These are phyloP conservation scores for Hemicordylus capensis DNA, from an alignment of 2,113 vertebrate genomes.

Conservation along the genomic window DNA sequence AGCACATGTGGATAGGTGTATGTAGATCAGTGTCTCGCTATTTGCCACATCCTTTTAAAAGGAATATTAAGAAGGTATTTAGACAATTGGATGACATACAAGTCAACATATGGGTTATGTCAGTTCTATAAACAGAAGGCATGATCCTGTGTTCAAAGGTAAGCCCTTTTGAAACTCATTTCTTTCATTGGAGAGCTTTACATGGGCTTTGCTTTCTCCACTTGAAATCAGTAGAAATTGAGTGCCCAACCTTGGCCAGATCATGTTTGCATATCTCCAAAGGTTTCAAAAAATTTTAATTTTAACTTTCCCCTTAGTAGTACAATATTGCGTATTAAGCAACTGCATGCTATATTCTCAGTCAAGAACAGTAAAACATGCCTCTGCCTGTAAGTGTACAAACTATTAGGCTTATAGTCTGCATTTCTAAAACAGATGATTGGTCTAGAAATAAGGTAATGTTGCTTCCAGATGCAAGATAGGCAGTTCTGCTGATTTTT, in stretches of 20 bases:
- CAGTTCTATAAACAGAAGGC: not conserved
- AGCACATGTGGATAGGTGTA: not conserved
- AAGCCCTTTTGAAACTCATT: not conserved
- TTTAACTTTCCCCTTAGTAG: not conserved
- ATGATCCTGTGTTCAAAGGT: no score
- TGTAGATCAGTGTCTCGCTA: not conserved
- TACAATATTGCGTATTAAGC: not conserved
- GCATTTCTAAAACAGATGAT: not conserved
- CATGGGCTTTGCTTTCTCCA: not conserved
- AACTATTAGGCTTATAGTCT: not conserved
- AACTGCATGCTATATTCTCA: not conserved
- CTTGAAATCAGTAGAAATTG: no score
- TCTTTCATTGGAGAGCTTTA: not conserved
- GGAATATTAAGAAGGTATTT: not conserved
- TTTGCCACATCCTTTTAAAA: constrained; percentile 7
- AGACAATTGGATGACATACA: not conserved
- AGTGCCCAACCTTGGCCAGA: not conserved
- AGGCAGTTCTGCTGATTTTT: not conserved
- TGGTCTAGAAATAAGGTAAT: not conserved
- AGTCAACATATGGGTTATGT: no score
- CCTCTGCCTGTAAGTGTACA: not conserved
- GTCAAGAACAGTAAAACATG: not conserved
- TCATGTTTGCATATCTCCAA: not conserved
- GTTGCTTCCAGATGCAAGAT: no score
- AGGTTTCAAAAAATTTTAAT: not conserved